Evolutionary conservation across 2,888 invertebrate genomes (phyloP), one percentile per base, ranked within the genome.

Genomic region (Cataglyphis rosenhaueri): DNA sequence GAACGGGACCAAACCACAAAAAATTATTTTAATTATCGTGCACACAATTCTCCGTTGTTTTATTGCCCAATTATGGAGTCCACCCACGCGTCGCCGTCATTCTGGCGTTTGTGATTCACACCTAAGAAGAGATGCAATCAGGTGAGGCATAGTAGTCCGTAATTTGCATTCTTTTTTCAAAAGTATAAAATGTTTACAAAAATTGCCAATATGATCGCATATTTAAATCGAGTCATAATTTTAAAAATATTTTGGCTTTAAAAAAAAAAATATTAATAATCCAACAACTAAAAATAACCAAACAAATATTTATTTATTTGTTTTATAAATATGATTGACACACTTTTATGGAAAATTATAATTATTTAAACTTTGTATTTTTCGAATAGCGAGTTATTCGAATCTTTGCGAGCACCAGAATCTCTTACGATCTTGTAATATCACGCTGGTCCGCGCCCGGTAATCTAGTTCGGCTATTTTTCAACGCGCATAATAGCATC

Each of bases 11-110:
- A 87, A 79, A 86, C 70, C 84, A 83, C 86, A 84, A 78, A 84
- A 91, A 91, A 21, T 92, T 91, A 91, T 91, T 93, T 93, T 92
- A 93, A 93, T 93, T 93, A 92, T 92, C 91, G 87, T 88, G 85
- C 85, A 86, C 90, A 88, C 90, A 90, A 92, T 93, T 93, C 91
- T 92, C 84, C 86, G 83, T 73, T 84, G 83, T 84, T 86, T 87
- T 86, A 85, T 73, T 83, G 85, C 68, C 78, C 83, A 83, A 88
- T 89, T 86, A 83, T 73, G 65, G 57, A 65, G 66, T 78, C 83
- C 84, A 82, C 85, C 88, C 84, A 85, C 86, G 76, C 62, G 15
- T 15, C 35, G 35, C 44, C 32, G 12, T 25, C 44, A 1, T 41
- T 64, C 62, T 64, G 48, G n/a, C 8, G 15, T 75, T 15, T 57